These are phyloP conservation scores for Marisa cornuarietis DNA, from an alignment of 1,140 invertebrate species.

Conservation along the genomic window DNA sequence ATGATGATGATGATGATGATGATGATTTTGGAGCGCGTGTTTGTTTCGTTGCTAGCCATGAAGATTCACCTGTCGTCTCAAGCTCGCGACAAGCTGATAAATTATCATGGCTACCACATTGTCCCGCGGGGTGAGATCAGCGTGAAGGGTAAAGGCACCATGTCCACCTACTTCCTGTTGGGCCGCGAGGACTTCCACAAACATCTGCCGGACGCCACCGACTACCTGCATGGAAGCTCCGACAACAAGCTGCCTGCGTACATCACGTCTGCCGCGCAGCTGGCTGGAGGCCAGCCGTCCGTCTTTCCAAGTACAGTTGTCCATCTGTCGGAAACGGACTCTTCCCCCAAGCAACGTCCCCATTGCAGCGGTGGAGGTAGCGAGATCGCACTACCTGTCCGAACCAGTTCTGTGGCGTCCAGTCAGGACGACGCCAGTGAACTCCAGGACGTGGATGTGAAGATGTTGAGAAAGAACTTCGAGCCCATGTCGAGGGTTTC, in stretches of 20 bases:
- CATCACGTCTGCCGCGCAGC: slow-evolving; percentile 1
- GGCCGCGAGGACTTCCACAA: slow-evolving; percentile 67
- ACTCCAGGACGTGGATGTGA: background rate
- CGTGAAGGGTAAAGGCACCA: slow-evolving; percentile 81
- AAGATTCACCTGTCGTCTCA: slow-evolving; percentile 53
- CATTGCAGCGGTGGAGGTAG: too few relatives aligned
- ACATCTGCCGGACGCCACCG: slow-evolving; percentile 35
- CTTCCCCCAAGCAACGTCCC: background rate
- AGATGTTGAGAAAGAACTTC: slow-evolving; percentile 9
- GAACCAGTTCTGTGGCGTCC: slow-evolving; percentile 1
- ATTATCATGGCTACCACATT: slow-evolving; percentile 49
- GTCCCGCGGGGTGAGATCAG: slow-evolving; percentile 52
- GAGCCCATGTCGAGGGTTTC: background rate
- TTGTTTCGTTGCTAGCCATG: slow-evolving; percentile 42
- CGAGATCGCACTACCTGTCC: background rate
- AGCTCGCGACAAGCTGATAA: slow-evolving; percentile 42
- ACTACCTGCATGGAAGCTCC: slow-evolving; percentile 10
- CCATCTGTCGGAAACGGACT: background rate
- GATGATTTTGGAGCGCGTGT: too few relatives aligned
- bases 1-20: too few relatives aligned
- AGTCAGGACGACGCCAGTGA: background rate
- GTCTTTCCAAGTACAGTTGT: background rate
- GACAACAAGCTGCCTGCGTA: background rate
- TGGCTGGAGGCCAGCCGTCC: background rate
- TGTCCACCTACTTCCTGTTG: slow-evolving; percentile 89